These are phyloP conservation scores for Amorpha juglandis DNA, from an alignment of 2,888 invertebrate genomes.

Conservation along the genomic window DNA sequence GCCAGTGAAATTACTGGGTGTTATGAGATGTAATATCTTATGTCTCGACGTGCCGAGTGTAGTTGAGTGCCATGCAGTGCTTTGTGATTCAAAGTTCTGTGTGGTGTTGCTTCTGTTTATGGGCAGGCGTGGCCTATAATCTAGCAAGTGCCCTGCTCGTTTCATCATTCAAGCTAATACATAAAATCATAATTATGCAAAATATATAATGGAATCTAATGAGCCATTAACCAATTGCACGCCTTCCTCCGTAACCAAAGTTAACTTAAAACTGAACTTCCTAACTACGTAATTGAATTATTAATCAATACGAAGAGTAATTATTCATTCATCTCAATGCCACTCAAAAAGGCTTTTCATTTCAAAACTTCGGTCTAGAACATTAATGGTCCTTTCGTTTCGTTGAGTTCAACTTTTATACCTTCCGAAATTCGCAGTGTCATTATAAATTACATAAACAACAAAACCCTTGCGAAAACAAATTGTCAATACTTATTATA, in stretches of 20 bases:
- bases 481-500: too few relatives aligned
- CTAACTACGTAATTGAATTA: conserved; percentile 11
- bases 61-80: too few relatives aligned
- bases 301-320: conserved; percentile 1
- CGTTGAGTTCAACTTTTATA: neutral
- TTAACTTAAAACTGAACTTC: neutral
- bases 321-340: neutral
- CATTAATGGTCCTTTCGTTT: neutral
- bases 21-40: too few relatives aligned
- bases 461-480: too few relatives aligned
- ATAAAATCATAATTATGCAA: neutral
- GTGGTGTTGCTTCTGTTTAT: too few relatives aligned
- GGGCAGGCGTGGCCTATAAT: too few relatives aligned
- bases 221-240: neutral
- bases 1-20: too few relatives aligned
- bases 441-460: too few relatives aligned
- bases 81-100: too few relatives aligned
- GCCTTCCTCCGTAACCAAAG: neutral
- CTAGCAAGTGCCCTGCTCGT: too few relatives aligned
- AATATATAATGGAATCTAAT: neutral
- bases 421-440: neutral
- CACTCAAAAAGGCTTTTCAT: neutral
- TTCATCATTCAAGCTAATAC: too few relatives aligned
- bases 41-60: too few relatives aligned
- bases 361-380: neutral